Evolutionary conservation across 2,888 invertebrate genomes (phyloP), one percentile per base, ranked within the genome.

Genomic region (Hypomecis punctinalis): DNA sequence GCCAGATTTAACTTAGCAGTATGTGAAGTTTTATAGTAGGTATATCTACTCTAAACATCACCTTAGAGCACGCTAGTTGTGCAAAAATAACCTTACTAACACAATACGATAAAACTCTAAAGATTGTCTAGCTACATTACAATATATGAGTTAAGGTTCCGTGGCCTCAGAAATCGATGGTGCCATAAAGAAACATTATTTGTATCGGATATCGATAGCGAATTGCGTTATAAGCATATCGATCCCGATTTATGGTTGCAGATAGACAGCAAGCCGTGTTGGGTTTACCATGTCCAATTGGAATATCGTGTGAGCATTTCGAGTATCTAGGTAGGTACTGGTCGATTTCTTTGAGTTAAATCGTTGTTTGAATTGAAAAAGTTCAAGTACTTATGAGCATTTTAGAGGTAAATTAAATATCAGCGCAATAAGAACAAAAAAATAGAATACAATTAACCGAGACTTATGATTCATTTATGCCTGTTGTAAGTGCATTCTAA

Each of bases 171-270:
- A 58, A 36, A 46, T 42, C 53, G 52, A 42, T 60, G 55, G 40
- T 60, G 46, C 60, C 46, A 60, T 60, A 64, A 60, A 63, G 48
- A 56, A 47, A 45, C 36, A 64, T 64, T 64, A 64, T 64, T 64
- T 64, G 64, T 64, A 60, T 56, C 64, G 46, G 23, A 46, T 64
- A 64, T 64, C 59, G 54, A 64, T 64, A 45, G 46, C 55, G 60
- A 60, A 63, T 64, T 64, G 56, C 60, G 56, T 64, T 64, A 56
- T 40, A 36, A 55, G 60, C 60, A 64, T 59, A 63, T 64, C 64
- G 42, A 60, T 60, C 42, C 51, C 56, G 55, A 64, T 60, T 64
- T 60, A 64, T 60, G 49, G 49, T 23, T 23, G 11, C 40, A 64
- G 60, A 60, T 60, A 56, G 51, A 55, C 40, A 55, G 60, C 60